These are phyloP conservation scores for Zhengitettix transpicula DNA, from an alignment of 2,888 invertebrate species.

Conservation along the genomic window DNA sequence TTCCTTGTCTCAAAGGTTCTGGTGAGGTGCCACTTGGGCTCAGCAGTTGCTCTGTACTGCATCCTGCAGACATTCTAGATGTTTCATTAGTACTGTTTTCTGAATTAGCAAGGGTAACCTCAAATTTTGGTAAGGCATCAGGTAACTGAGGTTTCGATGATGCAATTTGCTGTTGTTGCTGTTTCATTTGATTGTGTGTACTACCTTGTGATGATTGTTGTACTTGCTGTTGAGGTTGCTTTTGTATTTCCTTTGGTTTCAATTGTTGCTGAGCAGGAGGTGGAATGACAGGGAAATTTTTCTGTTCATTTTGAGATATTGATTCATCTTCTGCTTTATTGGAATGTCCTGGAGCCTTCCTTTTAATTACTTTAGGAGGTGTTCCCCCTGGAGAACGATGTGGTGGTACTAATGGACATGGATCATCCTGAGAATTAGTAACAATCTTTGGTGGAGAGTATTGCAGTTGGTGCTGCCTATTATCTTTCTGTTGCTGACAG, in stretches of 20 bases:
- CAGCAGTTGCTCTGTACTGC: constrained; percentile 36
- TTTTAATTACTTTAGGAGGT: constrained; percentile 35
- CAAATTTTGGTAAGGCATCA: constrained; percentile 5
- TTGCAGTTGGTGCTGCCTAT: too few relatives aligned
- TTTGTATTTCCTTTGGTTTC: background rate
- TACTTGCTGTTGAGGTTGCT: background rate
- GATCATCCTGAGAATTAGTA: background rate
- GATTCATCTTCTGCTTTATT: background rate
- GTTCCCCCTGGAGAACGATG: constrained; percentile 28
- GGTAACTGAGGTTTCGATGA: background rate
- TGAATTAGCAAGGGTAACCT: constrained; percentile 5
- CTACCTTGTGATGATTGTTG: background rate
- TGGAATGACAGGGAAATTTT: background rate
- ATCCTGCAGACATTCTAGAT: constrained; percentile 17
- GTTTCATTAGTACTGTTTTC: constrained; percentile 11
- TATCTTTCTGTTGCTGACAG: too few relatives aligned
- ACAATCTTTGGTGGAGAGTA: background rate
- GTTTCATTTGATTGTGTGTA: background rate
- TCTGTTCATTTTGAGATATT: background rate
- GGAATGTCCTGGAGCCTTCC: constrained; percentile 19
- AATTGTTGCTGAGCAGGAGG: constrained; percentile 2
- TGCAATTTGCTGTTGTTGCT: constrained; percentile 11
- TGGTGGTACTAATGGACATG: constrained; percentile 22
- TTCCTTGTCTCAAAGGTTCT: constrained; percentile 25
- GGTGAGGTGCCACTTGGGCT: constrained; percentile 21